A percentile compares a stretch with the other conserved stretches of the same genome.
phyloP scores from a whole-genome alignment of 2,888 invertebrate species.

The Eulithis testata region DNA sequence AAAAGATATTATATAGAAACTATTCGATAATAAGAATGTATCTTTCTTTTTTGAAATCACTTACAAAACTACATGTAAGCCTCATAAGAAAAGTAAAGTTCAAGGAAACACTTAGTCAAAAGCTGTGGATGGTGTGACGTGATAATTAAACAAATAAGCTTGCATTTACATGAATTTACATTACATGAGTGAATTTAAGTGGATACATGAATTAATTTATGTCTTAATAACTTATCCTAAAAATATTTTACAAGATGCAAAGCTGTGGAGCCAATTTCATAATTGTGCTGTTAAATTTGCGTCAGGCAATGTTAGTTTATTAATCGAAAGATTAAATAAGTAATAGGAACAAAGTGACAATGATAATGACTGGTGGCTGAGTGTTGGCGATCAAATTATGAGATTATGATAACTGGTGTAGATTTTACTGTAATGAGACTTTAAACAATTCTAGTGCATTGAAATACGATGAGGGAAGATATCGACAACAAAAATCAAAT shows the following conservation, averaged over 20 bases:
- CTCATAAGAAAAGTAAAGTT: constrained; percentile 20
- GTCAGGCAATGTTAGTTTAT: constrained; percentile 30
- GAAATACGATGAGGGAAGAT: constrained; percentile 46
- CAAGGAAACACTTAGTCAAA: constrained; percentile 25
- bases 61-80: constrained; percentile 36
- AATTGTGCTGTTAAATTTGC: constrained; percentile 29
- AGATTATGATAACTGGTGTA: constrained; percentile 37
- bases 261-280: constrained; percentile 31
- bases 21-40: constrained; percentile 21
- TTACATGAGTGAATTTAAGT: background rate
- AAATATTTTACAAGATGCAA: constrained; percentile 30
- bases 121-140: constrained; percentile 32
- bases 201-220: background rate
- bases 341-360: constrained; percentile 17
- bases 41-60: constrained; percentile 29
- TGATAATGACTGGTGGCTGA: constrained; percentile 17
- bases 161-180: constrained; percentile 2
- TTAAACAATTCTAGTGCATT: constrained; percentile 26
- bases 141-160: constrained; percentile 11
- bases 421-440: constrained; percentile 22
- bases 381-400: constrained; percentile 30
- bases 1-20: background rate
- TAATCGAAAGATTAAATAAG: background rate
- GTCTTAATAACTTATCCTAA: background rate
- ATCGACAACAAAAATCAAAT: constrained; percentile 52